Evolutionary conservation across 2,888 invertebrate species (phyloP).

Genomic region (Drosophila cognata): DNA sequence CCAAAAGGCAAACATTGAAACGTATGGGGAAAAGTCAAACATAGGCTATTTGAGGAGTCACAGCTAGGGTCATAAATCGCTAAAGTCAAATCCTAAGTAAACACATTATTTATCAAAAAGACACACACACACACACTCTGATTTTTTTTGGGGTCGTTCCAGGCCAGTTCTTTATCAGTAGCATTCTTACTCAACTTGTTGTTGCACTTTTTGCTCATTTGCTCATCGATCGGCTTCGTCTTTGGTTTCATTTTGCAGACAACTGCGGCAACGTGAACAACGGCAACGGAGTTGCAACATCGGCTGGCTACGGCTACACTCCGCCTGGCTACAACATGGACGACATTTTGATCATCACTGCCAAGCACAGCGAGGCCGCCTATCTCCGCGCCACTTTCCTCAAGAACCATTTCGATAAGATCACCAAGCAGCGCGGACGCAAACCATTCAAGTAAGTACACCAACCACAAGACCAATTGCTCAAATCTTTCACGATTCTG

Average conservation of each 20-base stretch:
- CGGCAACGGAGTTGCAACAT: conserved; percentile 63
- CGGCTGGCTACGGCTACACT: conserved; percentile 56
- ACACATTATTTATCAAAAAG: conserved; percentile 78
- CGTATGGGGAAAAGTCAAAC: conserved; percentile 42
- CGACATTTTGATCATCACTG: conserved; percentile 92
- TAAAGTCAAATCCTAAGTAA: conserved; percentile 80
- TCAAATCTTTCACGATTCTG: not conserved
- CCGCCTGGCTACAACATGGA: conserved; percentile 87
- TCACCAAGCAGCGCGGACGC: conserved; percentile 92
- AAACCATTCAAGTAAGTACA: conserved; percentile 91
- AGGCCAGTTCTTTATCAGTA: conserved; percentile 72
- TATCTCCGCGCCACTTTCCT: conserved; percentile 93
- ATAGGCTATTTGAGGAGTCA: conserved; percentile 61
- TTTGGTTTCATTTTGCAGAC: conserved; percentile 82
- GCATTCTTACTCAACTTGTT: conserved; percentile 29
- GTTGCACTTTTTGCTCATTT: conserved; percentile 51
- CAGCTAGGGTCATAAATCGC: conserved; percentile 70
- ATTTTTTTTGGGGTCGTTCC: conserved; percentile 56
- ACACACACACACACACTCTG: conserved; percentile 10
- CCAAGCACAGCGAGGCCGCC: conserved; percentile 91
- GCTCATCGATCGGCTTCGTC: conserved; percentile 24
- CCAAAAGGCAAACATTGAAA: conserved; percentile 42
- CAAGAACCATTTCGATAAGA: conserved; percentile 93
- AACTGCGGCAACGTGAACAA: conserved; percentile 84
- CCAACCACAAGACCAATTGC: not conserved